A percentile compares a stretch with the other conserved stretches of the same genome.
phyloP scores from a whole-genome alignment of 2,797 vertebrate species.

The Urophycis tenuis region DNA sequence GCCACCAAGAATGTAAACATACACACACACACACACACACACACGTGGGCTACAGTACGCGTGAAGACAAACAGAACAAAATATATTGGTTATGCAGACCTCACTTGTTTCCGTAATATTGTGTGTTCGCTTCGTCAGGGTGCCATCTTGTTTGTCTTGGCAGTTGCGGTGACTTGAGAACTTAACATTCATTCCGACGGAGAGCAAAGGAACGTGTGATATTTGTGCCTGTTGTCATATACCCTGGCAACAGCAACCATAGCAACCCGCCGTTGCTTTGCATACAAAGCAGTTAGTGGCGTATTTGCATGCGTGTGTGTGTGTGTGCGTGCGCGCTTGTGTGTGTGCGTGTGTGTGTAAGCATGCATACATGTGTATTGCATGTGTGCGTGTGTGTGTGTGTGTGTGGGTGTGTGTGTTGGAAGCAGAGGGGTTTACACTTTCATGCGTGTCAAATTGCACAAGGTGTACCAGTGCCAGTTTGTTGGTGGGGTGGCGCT shows the following conservation, averaged over 20 bases:
- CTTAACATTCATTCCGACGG: constrained; percentile 40
- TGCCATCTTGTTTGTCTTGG: constrained; percentile 15
- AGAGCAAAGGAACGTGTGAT: constrained; percentile 35
- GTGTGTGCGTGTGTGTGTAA: background rate
- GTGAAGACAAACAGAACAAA: background rate
- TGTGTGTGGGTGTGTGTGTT: background rate
- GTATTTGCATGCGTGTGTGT: background rate
- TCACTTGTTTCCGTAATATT: background rate
- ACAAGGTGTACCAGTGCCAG: constrained; percentile 54
- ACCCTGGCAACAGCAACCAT: constrained; percentile 65
- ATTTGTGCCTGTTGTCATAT: constrained; percentile 52
- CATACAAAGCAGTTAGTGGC: background rate
- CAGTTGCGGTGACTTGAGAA: constrained; percentile 21
- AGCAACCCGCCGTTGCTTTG: constrained; percentile 47
- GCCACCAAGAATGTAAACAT: background rate
- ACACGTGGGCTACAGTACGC: background rate
- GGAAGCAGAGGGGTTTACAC: background rate
- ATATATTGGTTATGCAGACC: too few species aligned
- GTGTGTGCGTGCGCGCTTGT: background rate
- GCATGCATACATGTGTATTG: background rate
- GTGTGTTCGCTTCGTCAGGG: constrained; percentile 6
- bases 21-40: constrained; percentile 10
- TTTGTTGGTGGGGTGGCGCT: constrained; percentile 57
- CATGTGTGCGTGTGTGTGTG: background rate
- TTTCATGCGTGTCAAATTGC: constrained; percentile 18